Evolutionary conservation across 1,140 invertebrate genomes (phyloP).

Genomic region (Spodoptera frugiperda): DNA sequence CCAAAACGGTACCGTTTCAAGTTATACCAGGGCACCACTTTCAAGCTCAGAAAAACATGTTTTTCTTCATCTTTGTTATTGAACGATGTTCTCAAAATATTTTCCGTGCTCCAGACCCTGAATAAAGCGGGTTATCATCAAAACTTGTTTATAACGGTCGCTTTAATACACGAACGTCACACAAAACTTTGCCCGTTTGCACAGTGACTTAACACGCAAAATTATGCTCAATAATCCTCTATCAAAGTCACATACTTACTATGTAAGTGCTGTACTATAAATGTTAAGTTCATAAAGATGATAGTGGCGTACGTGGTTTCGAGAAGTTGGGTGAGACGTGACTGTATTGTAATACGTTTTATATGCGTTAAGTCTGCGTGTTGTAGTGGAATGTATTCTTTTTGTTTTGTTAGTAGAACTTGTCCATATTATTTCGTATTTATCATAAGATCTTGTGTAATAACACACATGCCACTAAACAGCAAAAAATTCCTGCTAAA

Average conservation of each 20-base stretch:
- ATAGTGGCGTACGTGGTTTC: constrained; percentile 38
- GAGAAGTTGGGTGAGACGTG: constrained; percentile 19
- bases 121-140: constrained; percentile 24
- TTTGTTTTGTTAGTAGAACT: background rate
- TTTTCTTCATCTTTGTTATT: constrained; percentile 39
- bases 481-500: too few relatives aligned
- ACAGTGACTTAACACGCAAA: constrained; percentile 37
- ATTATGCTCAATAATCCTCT: constrained; percentile 46
- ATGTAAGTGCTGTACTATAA: constrained; percentile 40
- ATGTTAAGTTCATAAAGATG: constrained; percentile 40
- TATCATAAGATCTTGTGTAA: too few relatives aligned
- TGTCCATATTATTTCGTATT: background rate
- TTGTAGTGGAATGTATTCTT: background rate
- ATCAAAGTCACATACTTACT: constrained; percentile 39
- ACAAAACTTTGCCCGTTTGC: constrained; percentile 11
- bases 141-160: constrained; percentile 40
- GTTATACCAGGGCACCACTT: background rate
- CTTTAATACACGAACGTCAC: constrained; percentile 34
- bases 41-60: constrained; percentile 38
- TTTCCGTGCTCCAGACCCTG: constrained; percentile 12
- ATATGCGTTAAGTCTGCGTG: background rate
- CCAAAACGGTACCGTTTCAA: constrained; percentile 15
- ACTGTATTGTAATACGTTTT: constrained; percentile 19
- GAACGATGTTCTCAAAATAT: constrained; percentile 35
- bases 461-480: too few relatives aligned